Base-by-base conservation (phyloP, 92 coral and sea anemone species). In the Micromussa lordhowensis region DNA sequence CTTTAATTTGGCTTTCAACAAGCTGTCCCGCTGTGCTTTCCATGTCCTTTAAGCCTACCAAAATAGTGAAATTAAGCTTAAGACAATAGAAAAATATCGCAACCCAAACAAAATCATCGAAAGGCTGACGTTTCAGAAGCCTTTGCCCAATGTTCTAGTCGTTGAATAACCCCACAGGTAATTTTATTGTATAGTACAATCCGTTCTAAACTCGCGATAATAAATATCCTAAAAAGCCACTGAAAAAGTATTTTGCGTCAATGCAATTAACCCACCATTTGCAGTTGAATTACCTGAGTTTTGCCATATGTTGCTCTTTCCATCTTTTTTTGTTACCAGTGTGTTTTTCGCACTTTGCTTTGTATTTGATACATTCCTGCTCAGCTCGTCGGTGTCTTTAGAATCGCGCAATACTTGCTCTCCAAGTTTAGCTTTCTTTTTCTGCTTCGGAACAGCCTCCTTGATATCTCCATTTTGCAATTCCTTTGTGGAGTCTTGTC, bases 371-470 rank as follows among this genome's bases (percentile, higher is more conserved):
- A 69, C 24, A 64, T 34, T 57, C n/a, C n/a, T 36, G 32, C n/a
- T 54, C 9, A 29, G 12, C 34, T 26, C 58, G 0, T 53, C n/a
- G 5, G 22, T 53, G 29, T 77, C 34, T 6, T 36, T 38, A 12
- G 72, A 2, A 58, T 57, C 58, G 12, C 49, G 15, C 30, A 29
- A 26, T 26, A 31, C 53, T 40, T 85, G 59, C 24, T 15, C 88
- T 44, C 44, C 88, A 35, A 64, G 57, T 63, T 77, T 75, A 7
- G 35, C 61, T 89, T 84, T 76, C 88, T 89, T 89, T 89, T 53
- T 63, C 57, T 49, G 78, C 48, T 84, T 63, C 59, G 68, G 16
- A 0, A 13, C 74, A 58, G 4, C 16, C 30, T 44, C 77, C 44
- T 59, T 75, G 61, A 74, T 21, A 24, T 59, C 77, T 26, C 34